Conservation (phyloP, 64 coral and sea anemone genomes). For the Montipora efflorescens region DNA sequence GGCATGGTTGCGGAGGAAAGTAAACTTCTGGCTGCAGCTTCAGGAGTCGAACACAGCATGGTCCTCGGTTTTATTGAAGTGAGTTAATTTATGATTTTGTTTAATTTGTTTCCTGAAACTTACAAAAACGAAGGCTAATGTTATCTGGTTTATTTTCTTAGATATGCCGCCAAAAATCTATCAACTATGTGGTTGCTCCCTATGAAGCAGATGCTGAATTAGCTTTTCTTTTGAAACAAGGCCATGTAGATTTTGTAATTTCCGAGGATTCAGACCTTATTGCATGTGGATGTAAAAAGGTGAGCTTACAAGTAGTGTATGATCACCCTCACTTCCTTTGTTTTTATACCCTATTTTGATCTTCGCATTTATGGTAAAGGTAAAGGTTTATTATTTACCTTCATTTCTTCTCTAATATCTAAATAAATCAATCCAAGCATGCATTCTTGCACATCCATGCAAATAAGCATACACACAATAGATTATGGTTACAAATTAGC, state of each 20-base stretch:
- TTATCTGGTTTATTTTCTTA: conserved; percentile 4
- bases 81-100: neutral
- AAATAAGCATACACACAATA: too few species aligned
- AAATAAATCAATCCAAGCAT: too few species aligned
- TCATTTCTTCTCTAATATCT: too few species aligned
- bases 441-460: too few species aligned
- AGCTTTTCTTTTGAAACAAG: conserved; percentile 13
- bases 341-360: too few species aligned
- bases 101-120: neutral
- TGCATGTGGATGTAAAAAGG: conserved; percentile 47
- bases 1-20: too few species aligned
- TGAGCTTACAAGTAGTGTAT: neutral
- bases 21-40: too few species aligned
- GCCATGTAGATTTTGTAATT: conserved; percentile 27
- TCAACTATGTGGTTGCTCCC: conserved; percentile 47
- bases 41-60: too few species aligned
- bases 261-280: neutral
- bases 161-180: conserved; percentile 11
- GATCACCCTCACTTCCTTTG: too few species aligned
- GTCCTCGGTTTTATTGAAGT: conserved; percentile 18
- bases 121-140: neutral
- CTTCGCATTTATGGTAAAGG: too few species aligned
- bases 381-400: too few species aligned
- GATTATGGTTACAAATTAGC: too few species aligned
- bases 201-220: conserved; percentile 57